Percentiles rank a stretch among this genome's conserved stretches.
Evolutionary conservation across 1,140 invertebrate genomes (phyloP).

Genomic region (Ptiloglossa arizonensis): DNA sequence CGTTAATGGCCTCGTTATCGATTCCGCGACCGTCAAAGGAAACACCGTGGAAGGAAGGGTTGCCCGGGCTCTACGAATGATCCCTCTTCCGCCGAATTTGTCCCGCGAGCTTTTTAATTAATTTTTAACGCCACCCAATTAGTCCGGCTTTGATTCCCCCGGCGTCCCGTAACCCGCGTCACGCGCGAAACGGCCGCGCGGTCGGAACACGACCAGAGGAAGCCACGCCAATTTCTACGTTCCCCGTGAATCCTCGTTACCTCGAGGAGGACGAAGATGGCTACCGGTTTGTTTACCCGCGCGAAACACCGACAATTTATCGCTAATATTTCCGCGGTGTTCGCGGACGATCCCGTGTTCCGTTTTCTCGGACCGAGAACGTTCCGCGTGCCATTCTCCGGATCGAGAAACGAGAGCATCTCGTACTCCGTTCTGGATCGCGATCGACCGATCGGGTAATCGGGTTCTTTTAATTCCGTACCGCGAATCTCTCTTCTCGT

Average conservation of each 20-base stretch:
- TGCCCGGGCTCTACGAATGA: background rate
- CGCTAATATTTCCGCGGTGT: slow-evolving; percentile 9
- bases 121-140: slow-evolving; percentile 44
- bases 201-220: background rate
- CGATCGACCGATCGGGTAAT: background rate
- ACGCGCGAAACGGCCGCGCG: too few species aligned
- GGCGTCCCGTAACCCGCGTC: too few species aligned
- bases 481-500: too few species aligned
- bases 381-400: background rate
- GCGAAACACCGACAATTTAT: slow-evolving; percentile 24
- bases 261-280: too few species aligned
- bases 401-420: background rate
- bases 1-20: slow-evolving; percentile 67
- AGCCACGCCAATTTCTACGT: background rate
- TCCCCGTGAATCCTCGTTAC: slow-evolving; percentile 19
- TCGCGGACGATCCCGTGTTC: background rate
- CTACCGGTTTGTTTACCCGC: background rate
- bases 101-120: slow-evolving; percentile 40
- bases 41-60: slow-evolving; percentile 14
- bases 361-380: background rate
- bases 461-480: background rate
- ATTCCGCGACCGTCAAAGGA: slow-evolving; percentile 57
- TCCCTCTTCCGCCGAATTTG: slow-evolving; percentile 42
- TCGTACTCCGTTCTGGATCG: background rate
- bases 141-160: background rate